These are phyloP conservation scores for Hippocampus comes DNA, from an alignment of 2,113 vertebrate genomes.

Conservation along the genomic window DNA sequence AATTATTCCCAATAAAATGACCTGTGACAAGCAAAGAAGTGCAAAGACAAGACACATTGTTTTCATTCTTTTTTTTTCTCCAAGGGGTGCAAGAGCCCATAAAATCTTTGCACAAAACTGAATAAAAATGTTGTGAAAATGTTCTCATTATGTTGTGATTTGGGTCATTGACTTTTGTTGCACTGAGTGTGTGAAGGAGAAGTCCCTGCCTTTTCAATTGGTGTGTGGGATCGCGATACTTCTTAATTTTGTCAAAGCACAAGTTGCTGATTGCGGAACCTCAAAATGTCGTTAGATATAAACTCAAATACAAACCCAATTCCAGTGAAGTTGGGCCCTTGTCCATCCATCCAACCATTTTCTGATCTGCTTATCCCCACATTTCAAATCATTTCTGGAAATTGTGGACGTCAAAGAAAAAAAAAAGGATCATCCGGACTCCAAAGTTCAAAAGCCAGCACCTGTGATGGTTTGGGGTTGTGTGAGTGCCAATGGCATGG, in stretches of 20 bases:
- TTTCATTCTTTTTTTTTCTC: background rate
- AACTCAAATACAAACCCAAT: background rate
- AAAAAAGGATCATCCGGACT: too few species aligned
- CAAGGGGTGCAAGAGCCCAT: background rate
- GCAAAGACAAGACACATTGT: background rate
- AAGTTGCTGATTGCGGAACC: background rate
- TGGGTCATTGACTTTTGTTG: background rate
- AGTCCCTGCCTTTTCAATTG: background rate
- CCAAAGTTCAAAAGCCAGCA: too few species aligned
- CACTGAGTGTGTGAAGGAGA: background rate
- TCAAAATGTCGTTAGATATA: background rate
- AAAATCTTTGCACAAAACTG: background rate
- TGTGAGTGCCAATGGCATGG: too few species aligned
- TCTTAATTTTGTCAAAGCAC: background rate
- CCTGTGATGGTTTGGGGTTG: too few species aligned
- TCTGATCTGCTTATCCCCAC: too few species aligned
- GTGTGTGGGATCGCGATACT: background rate
- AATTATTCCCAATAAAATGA: background rate
- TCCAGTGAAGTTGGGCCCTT: too few species aligned
- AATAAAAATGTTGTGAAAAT: background rate
- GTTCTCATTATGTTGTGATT: background rate
- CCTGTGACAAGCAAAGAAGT: background rate
- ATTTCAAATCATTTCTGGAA: too few species aligned
- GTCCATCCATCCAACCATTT: too few species aligned
- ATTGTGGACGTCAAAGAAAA: too few species aligned